phyloP scores from a whole-genome alignment of 2,888 invertebrate species.

The Clistopyga incitator region DNA sequence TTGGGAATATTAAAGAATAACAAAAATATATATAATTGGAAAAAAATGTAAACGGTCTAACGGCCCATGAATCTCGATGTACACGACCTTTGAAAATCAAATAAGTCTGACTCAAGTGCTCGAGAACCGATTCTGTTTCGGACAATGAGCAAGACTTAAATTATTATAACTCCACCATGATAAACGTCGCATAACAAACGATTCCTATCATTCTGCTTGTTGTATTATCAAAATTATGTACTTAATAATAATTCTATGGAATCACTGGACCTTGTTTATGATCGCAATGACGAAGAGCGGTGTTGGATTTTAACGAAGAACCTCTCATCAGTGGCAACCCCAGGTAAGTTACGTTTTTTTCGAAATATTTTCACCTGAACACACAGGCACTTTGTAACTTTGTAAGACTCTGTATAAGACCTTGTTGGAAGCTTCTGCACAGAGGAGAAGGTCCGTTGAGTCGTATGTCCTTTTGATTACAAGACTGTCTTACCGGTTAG shows the following conservation, averaged over 20 bases:
- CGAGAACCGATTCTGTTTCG: background rate
- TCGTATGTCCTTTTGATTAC: background rate
- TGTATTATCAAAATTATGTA: slow-evolving; percentile 53
- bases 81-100: background rate
- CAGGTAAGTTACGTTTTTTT: slow-evolving; percentile 5
- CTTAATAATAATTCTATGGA: slow-evolving; percentile 60
- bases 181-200: slow-evolving; percentile 11
- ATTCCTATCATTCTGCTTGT: slow-evolving; percentile 44
- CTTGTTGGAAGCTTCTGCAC: background rate
- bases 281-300: background rate
- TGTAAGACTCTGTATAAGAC: background rate
- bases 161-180: slow-evolving; percentile 14
- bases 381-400: background rate
- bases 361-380: background rate
- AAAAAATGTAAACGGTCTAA: background rate
- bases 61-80: slow-evolving; percentile 20
- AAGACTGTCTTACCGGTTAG: background rate
- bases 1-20: background rate
- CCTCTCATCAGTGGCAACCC: background rate
- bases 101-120: slow-evolving; percentile 5
- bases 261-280: slow-evolving; percentile 33
- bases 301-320: slow-evolving; percentile 8
- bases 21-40: background rate
- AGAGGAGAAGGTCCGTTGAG: background rate
- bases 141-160: background rate